Evolutionary conservation across 2,797 vertebrate genomes (phyloP).

Genomic region (Periparus ater): DNA sequence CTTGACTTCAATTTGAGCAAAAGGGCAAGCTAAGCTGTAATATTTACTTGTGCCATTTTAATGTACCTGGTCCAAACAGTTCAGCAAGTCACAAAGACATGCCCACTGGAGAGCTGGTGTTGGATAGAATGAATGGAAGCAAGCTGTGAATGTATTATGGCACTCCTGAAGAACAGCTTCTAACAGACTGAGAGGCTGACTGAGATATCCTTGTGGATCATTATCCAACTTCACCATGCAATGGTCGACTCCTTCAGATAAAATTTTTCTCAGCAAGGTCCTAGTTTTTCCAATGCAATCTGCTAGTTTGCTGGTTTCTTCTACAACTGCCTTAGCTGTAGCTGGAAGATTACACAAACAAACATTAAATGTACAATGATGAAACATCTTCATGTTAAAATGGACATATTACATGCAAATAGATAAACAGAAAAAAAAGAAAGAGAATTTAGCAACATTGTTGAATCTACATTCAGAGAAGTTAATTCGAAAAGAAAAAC

Average conservation of each 20-base stretch:
- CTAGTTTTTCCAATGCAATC: constrained; percentile 98
- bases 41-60: not conserved
- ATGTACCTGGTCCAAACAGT: constrained; percentile 95
- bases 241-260: constrained; percentile 97
- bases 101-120: constrained; percentile 98
- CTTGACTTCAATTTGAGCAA: not conserved
- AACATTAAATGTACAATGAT: not conserved
- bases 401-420: not conserved
- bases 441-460: not conserved
- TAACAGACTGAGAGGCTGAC: constrained; percentile 92
- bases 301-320: constrained; percentile 97
- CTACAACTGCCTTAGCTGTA: constrained; percentile 93
- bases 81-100: constrained; percentile 95
- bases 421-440: not conserved
- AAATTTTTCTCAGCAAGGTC: constrained; percentile 94
- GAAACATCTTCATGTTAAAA: not conserved
- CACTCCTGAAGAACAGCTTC: constrained; percentile 98
- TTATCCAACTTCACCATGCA: constrained; percentile 97
- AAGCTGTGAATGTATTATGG: constrained; percentile 98
- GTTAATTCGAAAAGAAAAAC: not conserved
- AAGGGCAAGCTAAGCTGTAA: not conserved
- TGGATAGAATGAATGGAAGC: constrained; percentile 98
- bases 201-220: constrained; percentile 95
- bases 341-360: constrained; percentile 75
- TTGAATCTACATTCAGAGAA: not conserved